Evolutionary conservation across 2,888 invertebrate genomes (phyloP), one percentile per base, ranked within the genome.

Genomic region (Nebria brevicollis): DNA sequence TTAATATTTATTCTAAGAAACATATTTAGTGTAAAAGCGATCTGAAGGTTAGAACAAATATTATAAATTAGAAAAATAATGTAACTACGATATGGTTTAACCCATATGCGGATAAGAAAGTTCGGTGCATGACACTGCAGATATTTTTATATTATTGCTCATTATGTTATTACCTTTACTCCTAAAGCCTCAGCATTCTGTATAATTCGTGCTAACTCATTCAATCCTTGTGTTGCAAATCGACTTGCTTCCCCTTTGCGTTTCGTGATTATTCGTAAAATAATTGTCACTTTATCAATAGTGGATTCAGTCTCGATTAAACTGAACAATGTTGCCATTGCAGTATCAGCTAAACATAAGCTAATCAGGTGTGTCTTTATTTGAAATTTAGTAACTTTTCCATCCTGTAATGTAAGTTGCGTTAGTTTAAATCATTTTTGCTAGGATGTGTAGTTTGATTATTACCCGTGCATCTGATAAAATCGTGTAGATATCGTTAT

Each of bases 171-270:
- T 87, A 95, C 95, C 87, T 93, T 93, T 7, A 96, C 93, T 0
- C 96, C 97, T 75, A 97, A 90, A 54, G 92, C 91, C 85, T 93
- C 92, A 0, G 95, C 93, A 86, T 95, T 91, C 41, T 92, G 90
- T 26, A 94, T 92, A 2, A 97, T 93, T 0, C 91, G 90, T 85
- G 96, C 95, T 82, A 98, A 89, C 83, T 97, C 95, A 66, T 92
- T 90, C 0, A 97, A 87, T 0, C 94, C 96, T 82, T 93, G 92
- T 78, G 93, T 93, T 0, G 95, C 94, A 13, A 93, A 86, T 1
- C 90, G 90, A 6, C 92, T 91, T 77, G 94, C 93, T 85, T 94
- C 94, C 1, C 94, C 93, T 86, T 92, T 93, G 64, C 94, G 92
- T 83, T 93, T 94, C 2, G 94, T 93, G 66, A 96, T 91, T 2